These are phyloP conservation scores for Zaprionus gabonicus DNA, from an alignment of 1,140 invertebrate species.

Conservation along the genomic window DNA sequence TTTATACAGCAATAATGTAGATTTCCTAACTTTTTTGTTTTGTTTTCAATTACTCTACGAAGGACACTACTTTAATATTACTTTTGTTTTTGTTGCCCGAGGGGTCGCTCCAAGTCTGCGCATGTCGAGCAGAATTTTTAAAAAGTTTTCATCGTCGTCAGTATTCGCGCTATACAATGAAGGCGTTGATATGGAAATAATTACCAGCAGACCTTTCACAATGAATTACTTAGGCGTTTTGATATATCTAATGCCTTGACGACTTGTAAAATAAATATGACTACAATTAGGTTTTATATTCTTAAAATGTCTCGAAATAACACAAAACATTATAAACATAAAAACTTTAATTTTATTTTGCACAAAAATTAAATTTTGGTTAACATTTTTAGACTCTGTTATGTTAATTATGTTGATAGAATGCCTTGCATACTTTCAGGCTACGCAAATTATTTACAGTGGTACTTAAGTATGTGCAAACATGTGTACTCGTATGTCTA, in stretches of 20 bases:
- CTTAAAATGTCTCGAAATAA: too few relatives aligned
- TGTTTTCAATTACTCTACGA: constrained; percentile 68
- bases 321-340: background rate
- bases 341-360: too few relatives aligned
- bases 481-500: too few relatives aligned
- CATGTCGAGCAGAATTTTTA: constrained; percentile 53
- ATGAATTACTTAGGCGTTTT: constrained; percentile 32
- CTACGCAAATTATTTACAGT: too few relatives aligned
- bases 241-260: background rate
- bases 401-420: background rate
- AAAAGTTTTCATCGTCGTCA: constrained; percentile 47
- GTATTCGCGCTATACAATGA: constrained; percentile 29
- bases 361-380: too few relatives aligned
- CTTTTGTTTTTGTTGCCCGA: constrained; percentile 39
- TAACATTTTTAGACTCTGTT: too few relatives aligned
- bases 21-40: constrained; percentile 57
- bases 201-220: constrained; percentile 70
- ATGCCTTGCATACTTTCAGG: constrained; percentile 25
- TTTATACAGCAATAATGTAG: constrained; percentile 36
- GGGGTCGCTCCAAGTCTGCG: constrained; percentile 11
- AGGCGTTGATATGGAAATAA: constrained; percentile 75
- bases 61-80: constrained; percentile 56
- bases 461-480: too few relatives aligned
- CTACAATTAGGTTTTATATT: too few relatives aligned
- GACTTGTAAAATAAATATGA: background rate